Conservation (phyloP, 2,113 vertebrate species). For the Uropsilus gracilis region DNA sequence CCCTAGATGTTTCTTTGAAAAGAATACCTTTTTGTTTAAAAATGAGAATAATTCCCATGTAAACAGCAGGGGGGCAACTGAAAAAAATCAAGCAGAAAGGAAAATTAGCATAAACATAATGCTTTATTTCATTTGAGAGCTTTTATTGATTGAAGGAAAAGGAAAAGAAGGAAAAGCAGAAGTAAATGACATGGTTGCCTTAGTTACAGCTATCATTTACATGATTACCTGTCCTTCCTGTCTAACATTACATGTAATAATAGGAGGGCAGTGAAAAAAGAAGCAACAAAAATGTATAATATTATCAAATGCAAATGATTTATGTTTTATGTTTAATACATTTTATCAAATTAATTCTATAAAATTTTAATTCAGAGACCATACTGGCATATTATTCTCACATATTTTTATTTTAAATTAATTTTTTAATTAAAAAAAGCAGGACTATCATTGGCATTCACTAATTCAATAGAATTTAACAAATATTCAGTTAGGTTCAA, state of each 20-base stretch:
- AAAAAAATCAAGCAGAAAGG: constrained; percentile 16
- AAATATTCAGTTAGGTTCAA: neutral
- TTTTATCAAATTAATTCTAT: neutral
- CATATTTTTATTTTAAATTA: constrained; percentile 29
- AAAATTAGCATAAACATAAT: constrained; percentile 59
- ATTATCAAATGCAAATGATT: neutral
- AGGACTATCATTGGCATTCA: neutral
- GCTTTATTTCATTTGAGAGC: constrained; percentile 37
- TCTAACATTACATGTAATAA: neutral
- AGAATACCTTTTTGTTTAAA: constrained; percentile 4
- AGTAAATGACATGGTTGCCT: neutral
- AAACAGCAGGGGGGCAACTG: neutral
- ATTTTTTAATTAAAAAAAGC: neutral
- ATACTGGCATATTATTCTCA: neutral
- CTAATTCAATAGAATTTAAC: neutral
- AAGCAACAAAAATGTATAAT: neutral
- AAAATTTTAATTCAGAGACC: neutral
- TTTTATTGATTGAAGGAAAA: constrained; percentile 46
- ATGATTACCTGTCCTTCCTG: neutral
- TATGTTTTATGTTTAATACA: neutral
- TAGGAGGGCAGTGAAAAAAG: neutral
- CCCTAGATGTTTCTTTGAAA: neutral
- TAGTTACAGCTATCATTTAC: constrained; percentile 31
- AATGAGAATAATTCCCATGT: constrained; percentile 4
- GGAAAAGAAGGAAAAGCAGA: constrained; percentile 1